A percentile compares a stretch with the other conserved stretches of the same genome.
Evolutionary conservation across 1,140 invertebrate species (phyloP).

Genomic region (Glomeris maerens): DNA sequence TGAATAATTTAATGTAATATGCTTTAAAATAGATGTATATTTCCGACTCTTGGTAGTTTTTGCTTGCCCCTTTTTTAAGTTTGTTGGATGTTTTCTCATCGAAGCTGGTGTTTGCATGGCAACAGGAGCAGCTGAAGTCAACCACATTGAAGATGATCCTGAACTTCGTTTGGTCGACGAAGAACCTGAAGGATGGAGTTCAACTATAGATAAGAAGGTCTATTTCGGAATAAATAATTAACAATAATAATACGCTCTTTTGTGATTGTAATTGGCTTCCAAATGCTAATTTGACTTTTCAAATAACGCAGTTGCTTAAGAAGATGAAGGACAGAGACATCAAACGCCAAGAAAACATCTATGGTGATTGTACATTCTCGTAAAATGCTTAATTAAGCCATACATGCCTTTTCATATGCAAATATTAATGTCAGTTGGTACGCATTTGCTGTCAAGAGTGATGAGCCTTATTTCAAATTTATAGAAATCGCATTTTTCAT

Average conservation of each 20-base stretch:
- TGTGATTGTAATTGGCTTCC: slow-evolving; percentile 6
- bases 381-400: too few relatives aligned
- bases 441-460: too few relatives aligned
- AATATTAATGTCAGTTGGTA: too few relatives aligned
- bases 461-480: too few relatives aligned
- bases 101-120: slow-evolving; percentile 11
- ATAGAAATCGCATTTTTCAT: too few relatives aligned
- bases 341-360: slow-evolving; percentile 85
- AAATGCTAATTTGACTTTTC: slow-evolving; percentile 8
- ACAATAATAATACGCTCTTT: slow-evolving; percentile 10
- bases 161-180: slow-evolving; percentile 56
- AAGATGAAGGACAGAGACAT: slow-evolving; percentile 67
- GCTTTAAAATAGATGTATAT: slow-evolving; percentile 34
- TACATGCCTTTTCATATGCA: too few relatives aligned
- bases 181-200: slow-evolving; percentile 83
- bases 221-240: slow-evolving; percentile 9
- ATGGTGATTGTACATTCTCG: too few relatives aligned
- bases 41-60: slow-evolving; percentile 34
- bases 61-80: slow-evolving; percentile 45
- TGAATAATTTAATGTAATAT: slow-evolving; percentile 26
- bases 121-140: slow-evolving; percentile 20
- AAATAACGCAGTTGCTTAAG: slow-evolving; percentile 43
- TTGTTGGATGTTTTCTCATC: slow-evolving; percentile 25
- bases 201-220: slow-evolving; percentile 67
- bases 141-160: slow-evolving; percentile 48